Base-by-base conservation (phyloP, 1,140 invertebrate species). In the Forficula auricularia region DNA sequence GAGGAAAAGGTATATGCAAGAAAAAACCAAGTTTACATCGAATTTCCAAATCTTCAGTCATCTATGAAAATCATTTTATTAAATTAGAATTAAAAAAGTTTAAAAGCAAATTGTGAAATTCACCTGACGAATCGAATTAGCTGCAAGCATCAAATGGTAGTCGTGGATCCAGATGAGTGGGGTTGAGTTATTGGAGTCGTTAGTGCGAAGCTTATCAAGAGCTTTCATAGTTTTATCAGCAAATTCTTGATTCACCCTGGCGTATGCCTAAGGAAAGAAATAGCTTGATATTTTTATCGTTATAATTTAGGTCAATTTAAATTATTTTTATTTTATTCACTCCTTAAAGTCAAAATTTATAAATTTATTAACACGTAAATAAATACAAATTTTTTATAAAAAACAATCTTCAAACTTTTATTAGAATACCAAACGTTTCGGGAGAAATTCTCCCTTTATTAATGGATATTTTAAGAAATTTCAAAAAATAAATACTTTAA, bases 131-230 rank as follows among this genome's bases (percentile, higher is more conserved):
- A 91, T 80, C 73, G 79, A 83, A 57, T 83, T 87, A n/a, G 86
- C 80, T 2, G 82, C 79, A 45, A 87, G 59, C 82, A 89, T 87
- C 3, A 92, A 64, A 54, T 91, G 87, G 59, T 92, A 92, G 57
- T 92, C 87, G 51, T 91, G 86, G 13, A 91, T 74, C 87, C 86
- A 91, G 0, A 91, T 73, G 14, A 91, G 67, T 0, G 85, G 84
- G 1, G 65, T 66, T 9, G 67, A 66, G 44, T 63, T 70, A 47
- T 64, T 69, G 52, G 63, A 65, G 39, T 69, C 75, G 48, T 71
- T 63, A 7, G 71, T 69, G 33, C 79, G 58, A 12, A 70, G 63
- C 32, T 69, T 65, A 40, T 75, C 67, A 22, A 90, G 52, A 0
- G 83, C 84, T 43, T 68, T 53, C 33, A 88, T 68, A 1, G 85